Conservation (phyloP, 1,140 invertebrate species). For the Antheraea mylitta region DNA sequence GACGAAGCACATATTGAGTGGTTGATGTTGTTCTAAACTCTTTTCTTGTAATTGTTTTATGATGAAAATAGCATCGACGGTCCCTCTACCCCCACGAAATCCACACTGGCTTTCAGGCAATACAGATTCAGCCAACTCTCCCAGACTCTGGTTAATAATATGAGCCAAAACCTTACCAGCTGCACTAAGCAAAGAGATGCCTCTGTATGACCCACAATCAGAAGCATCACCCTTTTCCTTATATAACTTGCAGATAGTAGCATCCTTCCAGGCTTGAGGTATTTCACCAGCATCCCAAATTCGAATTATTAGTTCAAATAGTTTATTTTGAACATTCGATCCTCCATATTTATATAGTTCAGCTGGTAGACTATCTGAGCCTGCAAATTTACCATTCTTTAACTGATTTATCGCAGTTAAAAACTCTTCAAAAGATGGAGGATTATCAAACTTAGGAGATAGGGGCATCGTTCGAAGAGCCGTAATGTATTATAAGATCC, state of each 20-base stretch:
- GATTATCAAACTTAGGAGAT: neutral
- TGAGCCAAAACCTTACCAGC: neutral
- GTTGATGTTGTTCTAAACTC: neutral
- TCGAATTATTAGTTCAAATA: conserved; percentile 4
- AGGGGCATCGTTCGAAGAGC: neutral
- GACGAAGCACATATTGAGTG: neutral
- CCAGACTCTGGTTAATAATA: neutral
- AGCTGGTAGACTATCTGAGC: conserved; percentile 11
- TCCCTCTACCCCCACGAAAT: neutral
- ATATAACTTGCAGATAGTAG: conserved; percentile 15
- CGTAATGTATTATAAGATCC: neutral
- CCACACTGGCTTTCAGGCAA: neutral
- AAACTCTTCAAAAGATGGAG: conserved; percentile 15
- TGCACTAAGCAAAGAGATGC: conserved; percentile 1
- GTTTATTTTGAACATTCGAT: neutral
- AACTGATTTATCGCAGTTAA: conserved; percentile 11
- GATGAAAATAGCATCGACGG: neutral
- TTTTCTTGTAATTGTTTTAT: neutral
- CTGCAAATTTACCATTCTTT: conserved; percentile 18
- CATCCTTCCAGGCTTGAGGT: conserved; percentile 17
- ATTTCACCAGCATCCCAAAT: conserved; percentile 11
- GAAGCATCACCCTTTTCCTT: conserved; percentile 13
- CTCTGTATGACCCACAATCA: conserved; percentile 12
- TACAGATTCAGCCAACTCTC: neutral
- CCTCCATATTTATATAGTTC: conserved; percentile 10